These are phyloP conservation scores for Portevinia maculata DNA, from an alignment of 2,888 invertebrate species.

Conservation along the genomic window DNA sequence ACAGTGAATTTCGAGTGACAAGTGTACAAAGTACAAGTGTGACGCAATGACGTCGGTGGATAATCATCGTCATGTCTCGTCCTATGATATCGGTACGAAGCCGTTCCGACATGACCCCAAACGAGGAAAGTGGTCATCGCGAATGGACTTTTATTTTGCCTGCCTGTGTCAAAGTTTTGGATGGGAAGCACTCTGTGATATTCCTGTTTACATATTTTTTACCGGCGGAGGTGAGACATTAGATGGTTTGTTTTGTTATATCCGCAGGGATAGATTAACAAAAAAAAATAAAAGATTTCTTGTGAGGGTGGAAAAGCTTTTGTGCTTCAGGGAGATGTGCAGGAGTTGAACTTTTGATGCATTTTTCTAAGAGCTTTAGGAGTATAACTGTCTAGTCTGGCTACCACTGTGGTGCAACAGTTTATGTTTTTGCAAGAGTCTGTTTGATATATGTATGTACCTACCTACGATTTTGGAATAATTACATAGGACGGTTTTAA, in stretches of 20 bases:
- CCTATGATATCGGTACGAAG: conserved; percentile 80
- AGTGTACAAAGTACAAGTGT: conserved; percentile 27
- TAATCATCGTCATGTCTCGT: conserved; percentile 72
- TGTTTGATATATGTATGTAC: too few species aligned
- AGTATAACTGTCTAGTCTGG: conserved; percentile 4
- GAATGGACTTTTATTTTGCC: conserved; percentile 90
- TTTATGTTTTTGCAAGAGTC: too few species aligned
- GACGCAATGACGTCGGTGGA: conserved; percentile 72
- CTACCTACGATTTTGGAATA: too few species aligned
- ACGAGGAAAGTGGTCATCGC: conserved; percentile 88
- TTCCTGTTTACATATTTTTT: conserved; percentile 83
- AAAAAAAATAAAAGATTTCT: neutral
- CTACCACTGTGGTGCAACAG: conserved; percentile 31
- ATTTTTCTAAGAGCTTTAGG: conserved; percentile 46
- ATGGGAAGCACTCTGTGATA: conserved; percentile 91
- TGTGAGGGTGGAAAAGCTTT: conserved; percentile 41
- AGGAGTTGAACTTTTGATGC: conserved; percentile 70
- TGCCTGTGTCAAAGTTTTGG: conserved; percentile 93
- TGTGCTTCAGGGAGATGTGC: conserved; percentile 50
- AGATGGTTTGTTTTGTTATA: conserved; percentile 16
- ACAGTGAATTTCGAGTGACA: conserved; percentile 39
- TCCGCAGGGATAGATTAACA: conserved; percentile 1
- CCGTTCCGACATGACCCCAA: conserved; percentile 80
- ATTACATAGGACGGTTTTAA: too few species aligned
- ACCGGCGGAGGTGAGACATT: conserved; percentile 79